phyloP scores from a whole-genome alignment of 2,113 vertebrate species.

The Saccopteryx bilineata region DNA sequence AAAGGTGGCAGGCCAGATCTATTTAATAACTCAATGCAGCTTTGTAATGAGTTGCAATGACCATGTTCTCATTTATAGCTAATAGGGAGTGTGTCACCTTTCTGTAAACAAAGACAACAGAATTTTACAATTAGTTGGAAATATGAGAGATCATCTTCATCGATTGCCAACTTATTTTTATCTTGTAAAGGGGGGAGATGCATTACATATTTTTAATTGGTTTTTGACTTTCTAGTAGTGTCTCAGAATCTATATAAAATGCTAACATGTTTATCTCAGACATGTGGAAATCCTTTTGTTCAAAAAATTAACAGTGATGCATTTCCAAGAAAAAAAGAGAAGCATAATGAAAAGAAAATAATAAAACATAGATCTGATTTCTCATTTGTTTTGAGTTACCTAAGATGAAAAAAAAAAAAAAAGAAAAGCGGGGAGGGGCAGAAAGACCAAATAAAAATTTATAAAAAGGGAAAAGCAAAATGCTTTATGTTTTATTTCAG shows the following conservation, averaged over 20 bases:
- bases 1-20: constrained; percentile 52
- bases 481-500: background rate
- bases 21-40: background rate
- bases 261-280: background rate
- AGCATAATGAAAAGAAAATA: background rate
- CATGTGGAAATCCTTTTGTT: background rate
- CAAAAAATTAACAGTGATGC: background rate
- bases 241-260: background rate
- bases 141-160: background rate
- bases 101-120: background rate
- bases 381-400: background rate
- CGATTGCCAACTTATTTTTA: background rate
- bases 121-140: background rate
- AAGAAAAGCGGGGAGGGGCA: no score
- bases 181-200: background rate
- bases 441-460: background rate
- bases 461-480: background rate
- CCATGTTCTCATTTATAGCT: background rate
- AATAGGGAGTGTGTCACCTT: background rate
- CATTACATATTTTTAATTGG: background rate
- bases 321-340: background rate
- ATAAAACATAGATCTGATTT: background rate
- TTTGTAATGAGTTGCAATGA: rapidly evolving
- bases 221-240: background rate
- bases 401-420: background rate